phyloP scores from a whole-genome alignment of 2,113 vertebrate species.

The Willisornis vidua region DNA sequence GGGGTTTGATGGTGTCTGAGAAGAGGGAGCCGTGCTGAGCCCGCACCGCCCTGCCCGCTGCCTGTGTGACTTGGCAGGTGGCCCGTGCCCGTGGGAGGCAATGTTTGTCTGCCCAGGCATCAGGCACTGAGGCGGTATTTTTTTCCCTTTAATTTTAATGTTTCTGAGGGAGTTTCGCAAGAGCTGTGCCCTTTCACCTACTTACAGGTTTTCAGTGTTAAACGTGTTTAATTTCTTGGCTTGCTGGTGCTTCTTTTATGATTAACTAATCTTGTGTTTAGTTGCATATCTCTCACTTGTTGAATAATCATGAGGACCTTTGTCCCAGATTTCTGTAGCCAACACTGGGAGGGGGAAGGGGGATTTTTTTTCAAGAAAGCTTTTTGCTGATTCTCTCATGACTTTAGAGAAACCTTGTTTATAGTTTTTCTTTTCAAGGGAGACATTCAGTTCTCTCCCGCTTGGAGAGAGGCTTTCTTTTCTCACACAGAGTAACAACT shows the following conservation, averaged over 20 bases:
- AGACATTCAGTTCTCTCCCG: background rate
- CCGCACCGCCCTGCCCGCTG: background rate
- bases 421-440: background rate
- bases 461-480: background rate
- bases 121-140: background rate
- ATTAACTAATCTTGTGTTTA: constrained; percentile 15
- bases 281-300: background rate
- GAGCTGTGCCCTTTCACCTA: constrained; percentile 71
- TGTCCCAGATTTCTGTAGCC: constrained; percentile 20
- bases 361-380: background rate
- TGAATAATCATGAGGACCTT: constrained; percentile 64
- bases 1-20: background rate
- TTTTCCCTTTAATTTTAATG: background rate
- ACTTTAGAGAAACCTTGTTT: background rate
- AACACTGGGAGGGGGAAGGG: background rate
- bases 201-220: constrained; percentile 59
- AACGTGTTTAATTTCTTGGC: constrained; percentile 38
- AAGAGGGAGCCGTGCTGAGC: background rate
- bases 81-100: background rate
- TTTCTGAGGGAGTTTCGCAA: constrained; percentile 55
- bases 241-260: background rate
- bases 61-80: background rate
- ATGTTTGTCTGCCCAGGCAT: background rate
- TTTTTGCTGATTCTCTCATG: background rate
- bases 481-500: background rate